phyloP scores from a whole-genome alignment of 2,113 vertebrate genomes.

The Scortum barcoo region DNA sequence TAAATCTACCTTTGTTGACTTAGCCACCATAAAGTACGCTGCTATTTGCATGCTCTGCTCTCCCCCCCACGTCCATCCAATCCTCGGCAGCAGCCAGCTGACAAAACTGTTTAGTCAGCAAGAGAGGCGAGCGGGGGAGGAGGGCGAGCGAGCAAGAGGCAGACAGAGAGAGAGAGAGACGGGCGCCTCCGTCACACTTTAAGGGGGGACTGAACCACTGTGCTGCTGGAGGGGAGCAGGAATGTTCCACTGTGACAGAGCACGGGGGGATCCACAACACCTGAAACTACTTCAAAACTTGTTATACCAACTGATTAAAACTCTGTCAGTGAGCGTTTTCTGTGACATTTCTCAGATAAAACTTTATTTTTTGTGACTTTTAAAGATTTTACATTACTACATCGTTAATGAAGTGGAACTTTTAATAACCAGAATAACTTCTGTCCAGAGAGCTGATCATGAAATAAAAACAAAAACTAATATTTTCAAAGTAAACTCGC shows the following conservation, averaged over 20 bases:
- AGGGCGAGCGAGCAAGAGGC: slow-evolving; percentile 24
- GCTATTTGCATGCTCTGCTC: slow-evolving; percentile 59
- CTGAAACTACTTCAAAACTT: neutral
- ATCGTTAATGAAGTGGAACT: too few relatives aligned
- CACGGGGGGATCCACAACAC: neutral
- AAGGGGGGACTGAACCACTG: slow-evolving; percentile 29
- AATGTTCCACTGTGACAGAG: slow-evolving; percentile 12
- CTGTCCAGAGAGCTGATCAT: too few relatives aligned
- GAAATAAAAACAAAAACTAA: too few relatives aligned
- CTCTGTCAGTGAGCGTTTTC: too few relatives aligned
- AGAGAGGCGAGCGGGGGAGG: slow-evolving; percentile 67
- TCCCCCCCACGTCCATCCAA: neutral
- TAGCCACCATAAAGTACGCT: slow-evolving; percentile 17
- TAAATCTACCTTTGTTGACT: slow-evolving; percentile 56
- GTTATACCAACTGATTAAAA: too few relatives aligned
- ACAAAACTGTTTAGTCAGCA: slow-evolving; percentile 91
- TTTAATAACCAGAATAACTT: too few relatives aligned
- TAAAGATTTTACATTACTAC: too few relatives aligned
- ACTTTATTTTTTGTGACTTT: too few relatives aligned
- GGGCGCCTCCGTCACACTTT: slow-evolving; percentile 25
- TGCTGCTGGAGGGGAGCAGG: slow-evolving; percentile 19
- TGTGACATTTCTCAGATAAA: too few relatives aligned
- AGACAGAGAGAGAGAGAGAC: slow-evolving; percentile 37
- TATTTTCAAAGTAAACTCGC: too few relatives aligned
- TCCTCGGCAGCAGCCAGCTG: slow-evolving; percentile 81